Evolutionary conservation across 2,888 invertebrate species (phyloP), one percentile per base, ranked within the genome.

Genomic region (Germaria angustata): DNA sequence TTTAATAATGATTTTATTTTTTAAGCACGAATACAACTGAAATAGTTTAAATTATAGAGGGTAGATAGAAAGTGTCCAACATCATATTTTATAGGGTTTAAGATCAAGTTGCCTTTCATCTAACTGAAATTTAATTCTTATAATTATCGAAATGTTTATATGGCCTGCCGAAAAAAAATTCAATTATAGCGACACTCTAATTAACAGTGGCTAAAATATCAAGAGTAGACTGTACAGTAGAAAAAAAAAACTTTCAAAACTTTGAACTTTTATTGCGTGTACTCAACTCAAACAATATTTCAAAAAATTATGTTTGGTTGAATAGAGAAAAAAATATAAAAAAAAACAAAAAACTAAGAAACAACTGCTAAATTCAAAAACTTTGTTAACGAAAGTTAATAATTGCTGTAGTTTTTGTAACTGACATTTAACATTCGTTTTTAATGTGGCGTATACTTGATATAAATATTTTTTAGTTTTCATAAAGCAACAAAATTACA

Each of bases 221-320:
- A n/a, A n/a, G n/a, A n/a, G n/a, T n/a, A n/a, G n/a, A n/a, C n/a
- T n/a, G n/a, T n/a, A n/a, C n/a, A n/a, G n/a, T 1, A 17, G 11
- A 53, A 39, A 28, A 39, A 13, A 49, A 20, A 32, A 41, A 55
- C 11, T 57, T 55, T 13, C 0, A 32, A 57, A 46, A 77, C 51
- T 11, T 51, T 59, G 53, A 15, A 80, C 69, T 51, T 69, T 55
- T 49, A 69, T 75, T 80, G 75, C 69, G 68, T 69, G 73, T 39
- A 53, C 36, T 66, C 49, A 39, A 20, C 20, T 57, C 8, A 20
- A 41, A 57, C 5, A 11, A 22, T 68, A 15, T 66, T 46, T 22
- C 13, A n/a, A 9, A 66, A 76, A 49, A 49, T 71, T 71, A 57
- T 72, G 79, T 80, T 76, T 51, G 53, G 55, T 55, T 69, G 53